Conservation (phyloP, 1,140 invertebrate genomes). For the Pantala flavescens region DNA sequence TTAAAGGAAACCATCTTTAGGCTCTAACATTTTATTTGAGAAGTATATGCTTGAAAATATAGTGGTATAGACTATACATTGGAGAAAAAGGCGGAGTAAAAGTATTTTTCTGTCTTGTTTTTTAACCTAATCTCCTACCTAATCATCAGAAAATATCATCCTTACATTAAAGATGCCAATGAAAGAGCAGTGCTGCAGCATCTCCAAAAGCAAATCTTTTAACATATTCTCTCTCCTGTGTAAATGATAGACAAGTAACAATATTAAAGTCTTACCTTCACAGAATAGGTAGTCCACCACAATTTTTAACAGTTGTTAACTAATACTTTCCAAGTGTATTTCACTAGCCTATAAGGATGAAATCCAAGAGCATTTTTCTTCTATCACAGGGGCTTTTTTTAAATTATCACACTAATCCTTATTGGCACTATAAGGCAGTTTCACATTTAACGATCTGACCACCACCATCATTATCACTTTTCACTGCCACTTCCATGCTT, state of each 20-base stretch:
- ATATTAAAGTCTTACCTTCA: not conserved
- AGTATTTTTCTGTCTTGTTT: not conserved
- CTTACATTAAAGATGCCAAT: not conserved
- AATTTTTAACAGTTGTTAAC: not conserved
- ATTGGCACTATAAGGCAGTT: constrained; percentile 23
- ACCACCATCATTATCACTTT: not conserved
- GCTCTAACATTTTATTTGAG: not conserved
- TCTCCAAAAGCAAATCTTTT: not conserved
- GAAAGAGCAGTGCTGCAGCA: not conserved
- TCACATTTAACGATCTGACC: constrained; percentile 15
- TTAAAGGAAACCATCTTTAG: not conserved
- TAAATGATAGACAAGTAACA: constrained; percentile 6
- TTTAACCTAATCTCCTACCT: not conserved
- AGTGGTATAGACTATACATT: not conserved
- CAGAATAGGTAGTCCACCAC: not conserved
- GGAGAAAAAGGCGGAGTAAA: not conserved
- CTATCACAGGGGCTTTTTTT: constrained; percentile 20
- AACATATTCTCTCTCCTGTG: not conserved
- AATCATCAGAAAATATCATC: not conserved
- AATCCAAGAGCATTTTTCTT: not conserved
- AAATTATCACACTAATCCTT: constrained; percentile 15
- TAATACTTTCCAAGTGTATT: constrained; percentile 1
- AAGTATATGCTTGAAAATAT: not conserved
- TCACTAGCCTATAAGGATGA: not conserved
- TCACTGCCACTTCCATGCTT: constrained; percentile 14